Base-by-base conservation (phyloP, 2,888 invertebrate genomes). In the Caenorhabditis angaria region DNA sequence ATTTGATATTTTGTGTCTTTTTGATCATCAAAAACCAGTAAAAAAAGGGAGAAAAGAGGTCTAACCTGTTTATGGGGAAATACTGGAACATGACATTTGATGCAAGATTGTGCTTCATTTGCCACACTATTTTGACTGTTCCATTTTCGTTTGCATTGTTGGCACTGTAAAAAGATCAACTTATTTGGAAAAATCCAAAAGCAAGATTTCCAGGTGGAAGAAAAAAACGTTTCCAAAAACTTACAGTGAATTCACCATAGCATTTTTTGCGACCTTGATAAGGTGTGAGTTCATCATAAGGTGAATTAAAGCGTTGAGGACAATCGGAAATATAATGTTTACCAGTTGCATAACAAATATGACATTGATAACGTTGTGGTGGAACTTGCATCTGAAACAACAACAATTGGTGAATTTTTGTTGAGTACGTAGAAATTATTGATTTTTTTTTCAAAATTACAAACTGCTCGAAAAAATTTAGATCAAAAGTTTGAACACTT, bases 181-280 rank as follows among this genome's bases (percentile, higher is more conserved):
- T 47, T 25, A 24, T 22, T 10, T 22, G 24, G 20, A 10, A 20
- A 18, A 32, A 35, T 57, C 10, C 18, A 5, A 32, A 28, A 55
- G n/a, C 22, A 24, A 54, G 4, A 32, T 32, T n/a, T n/a, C n/a
- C n/a, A n/a, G n/a, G n/a, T n/a, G n/a, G n/a, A n/a, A n/a, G n/a
- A n/a, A 8, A 51, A 51, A 51, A 51, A 51, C 18, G 20, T 51
- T 51, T 22, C 18, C 51, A 35, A 28, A 14, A 53, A 62, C 67
- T 83, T 71, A 70, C 84, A 74, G 80, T 78, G 78, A 86, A 86
- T 65, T 86, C 86, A 56, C 86, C 86, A 65, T 84, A 86, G 70
- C 86, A 86, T 77, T 85, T 85, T 76, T 87, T 87, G 27, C 84
- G 73, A n/a, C 87, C 87, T 67, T 87, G 87, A 63, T 87, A 87